Evolutionary conservation across 2,113 vertebrate genomes (phyloP), one percentile per base, ranked within the genome.

Genomic region (Sapajus apella): DNA sequence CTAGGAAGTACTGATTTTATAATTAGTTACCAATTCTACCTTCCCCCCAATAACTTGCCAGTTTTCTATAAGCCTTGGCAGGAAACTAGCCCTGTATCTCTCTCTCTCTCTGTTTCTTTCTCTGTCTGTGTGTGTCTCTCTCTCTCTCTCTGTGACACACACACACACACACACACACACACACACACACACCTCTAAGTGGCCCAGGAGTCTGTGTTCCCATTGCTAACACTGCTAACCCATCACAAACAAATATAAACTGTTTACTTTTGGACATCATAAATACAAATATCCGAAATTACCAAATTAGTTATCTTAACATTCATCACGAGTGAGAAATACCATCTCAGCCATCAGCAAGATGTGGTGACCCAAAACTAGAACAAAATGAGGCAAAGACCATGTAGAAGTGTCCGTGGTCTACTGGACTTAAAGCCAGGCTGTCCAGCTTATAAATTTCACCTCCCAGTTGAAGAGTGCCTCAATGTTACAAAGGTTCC

Each of bases 201-300:
- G 4, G 20, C 43, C 79, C 32, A 30, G 64, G 45, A 17, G n/a
- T 79, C 77, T 91, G 81, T 82, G 73, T 52, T 40, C 14, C 32
- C 30, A 40, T 0, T 37, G 84, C 25, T 43, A 64, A 35, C 6
- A 72, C 37, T n/a, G 35, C 25, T 25, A 84, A 94, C 40, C 37
- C 77, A 43, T n/a, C 45, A 68, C 8, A 70, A 84, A 77, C 58
- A 95, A 92, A 90, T 7, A 86, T 6, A 72, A 43, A 76, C 30
- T 35, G 37, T 73, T 91, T 40, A 68, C 6, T 87, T 58, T 21
- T 88, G 50, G 35, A 85, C 11, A 52, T n/a, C 27, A 0, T 77
- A 83, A 94, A 96, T 30, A 81, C 14, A 72, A 85, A 52, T 45
- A 68, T 20, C 70, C 68, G 45, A 97, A 95, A 92, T 87, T 72